These are phyloP conservation scores for Himalopsyche japonica DNA, from an alignment of 2,888 invertebrate genomes.

Conservation along the genomic window DNA sequence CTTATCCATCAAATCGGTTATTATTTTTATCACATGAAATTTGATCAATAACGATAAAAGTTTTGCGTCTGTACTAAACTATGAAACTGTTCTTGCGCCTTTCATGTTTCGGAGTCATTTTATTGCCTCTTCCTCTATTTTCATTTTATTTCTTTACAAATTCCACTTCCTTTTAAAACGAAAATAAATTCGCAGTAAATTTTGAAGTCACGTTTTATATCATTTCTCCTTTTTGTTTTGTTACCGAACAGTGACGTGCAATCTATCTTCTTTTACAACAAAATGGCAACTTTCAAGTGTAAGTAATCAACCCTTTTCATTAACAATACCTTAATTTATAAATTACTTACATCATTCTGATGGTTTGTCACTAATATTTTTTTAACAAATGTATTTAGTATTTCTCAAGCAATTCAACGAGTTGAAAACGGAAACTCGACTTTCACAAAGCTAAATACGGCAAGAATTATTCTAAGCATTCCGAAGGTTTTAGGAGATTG, in stretches of 20 bases:
- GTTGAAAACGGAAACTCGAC: too few relatives aligned
- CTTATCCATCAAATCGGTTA: not conserved
- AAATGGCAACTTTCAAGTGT: not conserved
- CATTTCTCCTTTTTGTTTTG: slow-evolving; percentile 31
- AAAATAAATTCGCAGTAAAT: slow-evolving; percentile 40
- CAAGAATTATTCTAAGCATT: too few relatives aligned
- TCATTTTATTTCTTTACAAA: slow-evolving; percentile 35
- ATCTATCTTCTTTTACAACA: not conserved
- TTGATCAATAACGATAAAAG: slow-evolving; percentile 27
- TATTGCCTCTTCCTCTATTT: slow-evolving; percentile 37
- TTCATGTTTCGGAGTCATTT: slow-evolving; percentile 31
- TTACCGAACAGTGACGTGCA: not conserved
- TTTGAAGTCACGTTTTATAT: slow-evolving; percentile 40
- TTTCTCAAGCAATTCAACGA: too few relatives aligned
- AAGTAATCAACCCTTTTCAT: too few relatives aligned
- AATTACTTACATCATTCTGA: too few relatives aligned
- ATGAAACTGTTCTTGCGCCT: slow-evolving; percentile 14
- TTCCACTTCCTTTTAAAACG: slow-evolving; percentile 37
- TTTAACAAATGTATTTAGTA: too few relatives aligned
- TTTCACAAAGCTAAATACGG: too few relatives aligned
- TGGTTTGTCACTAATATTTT: too few relatives aligned
- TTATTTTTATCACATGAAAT: slow-evolving; percentile 21
- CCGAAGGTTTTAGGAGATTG: too few relatives aligned
- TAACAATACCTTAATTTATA: too few relatives aligned
- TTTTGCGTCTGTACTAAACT: slow-evolving; percentile 13